phyloP scores from a whole-genome alignment of 2,888 invertebrate species.

The Polietes domitor region DNA sequence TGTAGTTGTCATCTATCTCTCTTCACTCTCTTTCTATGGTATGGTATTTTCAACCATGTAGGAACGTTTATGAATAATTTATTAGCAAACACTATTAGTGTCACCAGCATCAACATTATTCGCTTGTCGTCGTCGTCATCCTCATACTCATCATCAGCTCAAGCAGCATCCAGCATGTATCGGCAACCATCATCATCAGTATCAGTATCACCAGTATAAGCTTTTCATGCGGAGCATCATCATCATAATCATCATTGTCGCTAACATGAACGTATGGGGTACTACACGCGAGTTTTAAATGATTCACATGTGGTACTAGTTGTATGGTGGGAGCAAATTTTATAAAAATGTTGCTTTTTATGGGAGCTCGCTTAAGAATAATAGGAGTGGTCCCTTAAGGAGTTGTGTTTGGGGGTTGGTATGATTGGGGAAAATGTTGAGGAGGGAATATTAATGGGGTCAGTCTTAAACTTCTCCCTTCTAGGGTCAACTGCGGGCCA shows the following conservation, averaged over 20 bases:
- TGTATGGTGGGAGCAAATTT: too few species aligned
- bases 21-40: conserved; percentile 51
- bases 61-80: conserved; percentile 69
- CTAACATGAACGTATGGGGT: conserved; percentile 18
- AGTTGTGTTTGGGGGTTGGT: too few species aligned
- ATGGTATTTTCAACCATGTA: conserved; percentile 62
- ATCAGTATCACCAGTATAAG: neutral
- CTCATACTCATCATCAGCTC: neutral
- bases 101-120: conserved; percentile 67
- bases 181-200: conserved; percentile 27
- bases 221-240: neutral
- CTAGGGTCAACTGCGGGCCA: too few species aligned
- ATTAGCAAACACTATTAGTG: conserved; percentile 70
- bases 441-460: too few species aligned
- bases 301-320: too few species aligned
- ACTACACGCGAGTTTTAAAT: neutral
- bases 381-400: too few species aligned
- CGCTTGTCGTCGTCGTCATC: neutral
- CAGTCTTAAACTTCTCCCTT: too few species aligned
- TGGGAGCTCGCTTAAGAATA: too few species aligned
- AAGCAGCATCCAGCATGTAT: neutral
- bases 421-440: too few species aligned
- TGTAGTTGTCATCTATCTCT: neutral
- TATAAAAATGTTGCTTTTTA: too few species aligned
- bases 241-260: neutral